phyloP scores from a whole-genome alignment of 2,113 vertebrate genomes.

The Phalacrocorax pelagicus region DNA sequence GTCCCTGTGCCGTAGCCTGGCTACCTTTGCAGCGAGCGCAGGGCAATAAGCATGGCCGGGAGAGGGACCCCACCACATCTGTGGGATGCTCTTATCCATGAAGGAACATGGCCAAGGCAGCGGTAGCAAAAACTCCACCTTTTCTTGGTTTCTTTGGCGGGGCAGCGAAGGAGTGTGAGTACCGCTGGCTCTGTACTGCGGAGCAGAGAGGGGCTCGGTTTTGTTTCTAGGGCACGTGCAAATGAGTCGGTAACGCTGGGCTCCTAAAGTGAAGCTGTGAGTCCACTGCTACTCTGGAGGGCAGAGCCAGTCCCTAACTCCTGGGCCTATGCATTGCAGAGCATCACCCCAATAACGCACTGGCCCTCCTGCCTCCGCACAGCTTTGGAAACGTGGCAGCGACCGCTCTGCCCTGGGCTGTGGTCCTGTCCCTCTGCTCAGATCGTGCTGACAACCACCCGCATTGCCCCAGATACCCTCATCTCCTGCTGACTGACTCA shows the following conservation, averaged over 20 bases:
- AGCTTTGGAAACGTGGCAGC: fast-evolving
- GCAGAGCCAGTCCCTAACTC: background rate
- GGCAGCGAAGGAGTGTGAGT: background rate
- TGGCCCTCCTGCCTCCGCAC: background rate
- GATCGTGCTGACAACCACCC: background rate
- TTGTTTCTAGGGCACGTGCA: background rate
- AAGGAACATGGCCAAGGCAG: background rate
- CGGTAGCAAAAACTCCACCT: background rate
- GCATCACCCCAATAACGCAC: background rate
- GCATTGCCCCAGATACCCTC: background rate
- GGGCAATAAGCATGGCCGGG: background rate
- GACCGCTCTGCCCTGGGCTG: fast-evolving
- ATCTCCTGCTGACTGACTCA: background rate
- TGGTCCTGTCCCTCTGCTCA: background rate
- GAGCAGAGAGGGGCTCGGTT: background rate
- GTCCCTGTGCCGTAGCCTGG: background rate
- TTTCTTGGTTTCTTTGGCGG: background rate
- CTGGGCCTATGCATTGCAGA: fast-evolving
- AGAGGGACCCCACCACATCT: fast-evolving
- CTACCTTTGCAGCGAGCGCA: fast-evolving
- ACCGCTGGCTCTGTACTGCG: background rate
- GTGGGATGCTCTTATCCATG: background rate
- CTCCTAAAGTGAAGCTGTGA: background rate
- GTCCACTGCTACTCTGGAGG: background rate
- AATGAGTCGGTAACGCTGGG: fast-evolving